Percentiles rank a stretch among this genome's conserved stretches.
These are phyloP conservation scores for Phyllotreta striolata DNA, from an alignment of 2,888 invertebrate species.

Conservation along the genomic window DNA sequence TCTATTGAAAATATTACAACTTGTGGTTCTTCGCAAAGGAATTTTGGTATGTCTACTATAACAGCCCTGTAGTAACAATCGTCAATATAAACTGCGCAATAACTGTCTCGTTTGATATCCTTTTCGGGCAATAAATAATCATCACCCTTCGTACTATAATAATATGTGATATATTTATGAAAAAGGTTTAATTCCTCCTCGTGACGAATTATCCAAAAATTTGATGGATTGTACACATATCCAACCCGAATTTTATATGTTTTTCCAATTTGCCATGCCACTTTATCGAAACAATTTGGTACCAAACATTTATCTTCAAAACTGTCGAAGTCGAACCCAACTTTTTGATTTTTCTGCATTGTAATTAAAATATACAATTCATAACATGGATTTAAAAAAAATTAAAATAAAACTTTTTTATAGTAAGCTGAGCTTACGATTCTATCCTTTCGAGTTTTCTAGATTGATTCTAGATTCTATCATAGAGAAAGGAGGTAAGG, in stretches of 20 bases:
- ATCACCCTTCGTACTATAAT: slow-evolving; percentile 30
- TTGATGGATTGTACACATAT: slow-evolving; percentile 39
- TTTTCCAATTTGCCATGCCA: slow-evolving; percentile 32
- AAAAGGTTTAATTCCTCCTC: slow-evolving; percentile 36
- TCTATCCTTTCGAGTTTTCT: too few relatives aligned
- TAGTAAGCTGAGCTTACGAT: too few relatives aligned
- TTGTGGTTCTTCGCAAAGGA: slow-evolving; percentile 7
- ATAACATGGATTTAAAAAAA: too few relatives aligned
- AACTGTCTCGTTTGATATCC: slow-evolving; percentile 22
- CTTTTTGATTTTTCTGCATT: slow-evolving; percentile 18
- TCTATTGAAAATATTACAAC: slow-evolving; percentile 36
- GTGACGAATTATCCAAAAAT: slow-evolving; percentile 39
- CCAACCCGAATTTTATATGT: slow-evolving; percentile 36
- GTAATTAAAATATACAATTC: not conserved
- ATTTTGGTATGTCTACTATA: slow-evolving; percentile 36
- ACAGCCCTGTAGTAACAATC: slow-evolving; percentile 35
- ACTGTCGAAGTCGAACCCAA: slow-evolving; percentile 22
- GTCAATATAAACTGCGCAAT: slow-evolving; percentile 35
- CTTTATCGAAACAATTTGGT: slow-evolving; percentile 36
- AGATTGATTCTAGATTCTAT: too few relatives aligned
- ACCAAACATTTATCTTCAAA: slow-evolving; percentile 27
- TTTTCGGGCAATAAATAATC: slow-evolving; percentile 33
- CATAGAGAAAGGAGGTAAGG: too few relatives aligned
- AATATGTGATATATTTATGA: slow-evolving; percentile 31
- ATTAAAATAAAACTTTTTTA: not conserved